These are phyloP conservation scores for Micromesistius poutassou DNA, from an alignment of 2,797 vertebrate species.

Conservation along the genomic window DNA sequence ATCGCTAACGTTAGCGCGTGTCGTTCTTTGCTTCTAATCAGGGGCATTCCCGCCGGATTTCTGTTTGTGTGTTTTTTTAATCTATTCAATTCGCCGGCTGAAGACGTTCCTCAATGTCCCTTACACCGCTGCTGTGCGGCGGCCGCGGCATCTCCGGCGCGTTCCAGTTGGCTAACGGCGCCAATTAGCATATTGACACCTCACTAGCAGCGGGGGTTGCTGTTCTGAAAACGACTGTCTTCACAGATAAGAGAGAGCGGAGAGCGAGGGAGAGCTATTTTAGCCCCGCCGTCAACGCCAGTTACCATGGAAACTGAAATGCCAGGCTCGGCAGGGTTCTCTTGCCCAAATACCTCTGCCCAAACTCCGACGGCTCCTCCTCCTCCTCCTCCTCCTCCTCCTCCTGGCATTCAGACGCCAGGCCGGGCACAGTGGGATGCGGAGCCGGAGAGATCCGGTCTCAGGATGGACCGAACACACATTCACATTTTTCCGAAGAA, in stretches of 20 bases:
- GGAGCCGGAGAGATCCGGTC: not conserved
- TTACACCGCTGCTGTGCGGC: no score
- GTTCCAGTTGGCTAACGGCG: slow-evolving; percentile 6
- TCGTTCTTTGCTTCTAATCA: not conserved
- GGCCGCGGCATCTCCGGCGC: slow-evolving; percentile 8
- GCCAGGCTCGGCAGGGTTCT: slow-evolving; percentile 35
- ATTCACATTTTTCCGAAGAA: no score
- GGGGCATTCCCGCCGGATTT: not conserved
- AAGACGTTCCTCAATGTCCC: not conserved
- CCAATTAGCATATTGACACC: slow-evolving; percentile 28
- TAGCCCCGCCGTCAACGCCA: slow-evolving; percentile 4
- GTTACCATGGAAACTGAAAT: slow-evolving; percentile 59
- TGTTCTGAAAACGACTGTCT: slow-evolving; percentile 8
- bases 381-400: not conserved
- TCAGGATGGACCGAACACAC: not conserved
- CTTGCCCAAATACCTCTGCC: not conserved
- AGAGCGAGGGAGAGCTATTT: not conserved
- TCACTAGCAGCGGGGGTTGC: not conserved
- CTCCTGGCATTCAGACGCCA: not conserved
- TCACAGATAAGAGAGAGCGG: not conserved
- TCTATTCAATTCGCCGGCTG: not conserved
- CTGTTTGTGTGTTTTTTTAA: not conserved
- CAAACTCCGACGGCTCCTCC: not conserved
- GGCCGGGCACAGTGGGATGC: not conserved
- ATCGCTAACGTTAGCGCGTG: not conserved